Evolutionary conservation across 1,140 invertebrate genomes (phyloP), one percentile per base, ranked within the genome.

Genomic region (Drosophila punjabiensis): DNA sequence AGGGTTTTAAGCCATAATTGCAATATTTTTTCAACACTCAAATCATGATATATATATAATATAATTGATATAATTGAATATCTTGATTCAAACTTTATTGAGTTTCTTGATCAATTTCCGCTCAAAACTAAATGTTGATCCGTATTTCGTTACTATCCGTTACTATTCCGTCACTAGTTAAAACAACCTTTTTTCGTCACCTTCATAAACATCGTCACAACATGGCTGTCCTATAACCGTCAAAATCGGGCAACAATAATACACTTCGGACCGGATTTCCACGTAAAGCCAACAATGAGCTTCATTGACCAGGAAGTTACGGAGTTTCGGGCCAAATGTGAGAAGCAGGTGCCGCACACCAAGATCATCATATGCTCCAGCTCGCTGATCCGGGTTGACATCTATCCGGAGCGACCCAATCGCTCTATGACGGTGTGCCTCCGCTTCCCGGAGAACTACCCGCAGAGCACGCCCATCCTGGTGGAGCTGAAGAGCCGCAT

Each of bases 401-500:
- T 96, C 91, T 94, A 94, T 80, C 76, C 87, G 5, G 67, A 92
- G 11, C 95, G 95, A 52, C 92, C 94, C 41, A 95, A 95, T 75
- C 96, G 96, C 79, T 94, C 95, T 59, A 87, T 97, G 45, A 94
- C 95, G 14, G 94, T 94, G 48, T 96, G 95, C 77, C 94, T 96
- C 24, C 95, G 96, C 81, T 97, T 97, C 92, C 94, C 96, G 6
- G 75, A 93, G 10, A 92, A 94, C 39, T 83, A 87, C 41, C 97
- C 97, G 91, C 95, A 96, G 4, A 69, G 87, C 9, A 76, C 85
- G 1, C 92, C 94, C 2, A 79, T 97, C 4, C 86, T 97, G 14
- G 92, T 96, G n/a, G 96, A 97, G 93, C 91, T 97, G 1, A 97
- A 96, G 83, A 96, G 96, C 78, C 96, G 96, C 93, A 95, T 95